phyloP scores from a whole-genome alignment of 2,888 invertebrate genomes.

The Brachyptera risi region DNA sequence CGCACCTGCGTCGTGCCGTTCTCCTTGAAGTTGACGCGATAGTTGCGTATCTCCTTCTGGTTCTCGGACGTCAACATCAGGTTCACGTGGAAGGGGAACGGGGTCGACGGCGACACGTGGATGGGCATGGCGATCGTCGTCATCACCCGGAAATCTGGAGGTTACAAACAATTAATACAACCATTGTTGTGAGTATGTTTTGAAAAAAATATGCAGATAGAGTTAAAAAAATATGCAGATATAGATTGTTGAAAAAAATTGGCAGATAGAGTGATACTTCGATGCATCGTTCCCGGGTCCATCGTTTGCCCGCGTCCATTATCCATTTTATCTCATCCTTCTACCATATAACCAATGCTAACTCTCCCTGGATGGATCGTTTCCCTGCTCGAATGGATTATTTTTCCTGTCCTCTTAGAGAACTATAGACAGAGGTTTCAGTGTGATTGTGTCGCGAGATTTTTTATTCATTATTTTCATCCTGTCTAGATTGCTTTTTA shows the following conservation, averaged over 20 bases:
- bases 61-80: conserved; percentile 48
- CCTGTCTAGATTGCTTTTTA: too few species aligned
- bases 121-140: conserved; percentile 14
- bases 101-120: conserved; percentile 3
- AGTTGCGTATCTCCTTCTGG: conserved; percentile 49
- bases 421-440: too few species aligned
- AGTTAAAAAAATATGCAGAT: background rate
- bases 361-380: too few species aligned
- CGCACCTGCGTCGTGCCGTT: background rate
- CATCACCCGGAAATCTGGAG: conserved; percentile 7
- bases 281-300: background rate
- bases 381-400: too few species aligned
- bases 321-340: too few species aligned
- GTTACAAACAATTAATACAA: background rate
- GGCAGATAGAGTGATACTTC: background rate
- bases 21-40: conserved; percentile 43
- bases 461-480: too few species aligned
- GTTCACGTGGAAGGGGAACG: conserved; percentile 29
- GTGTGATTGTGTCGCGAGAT: too few species aligned
- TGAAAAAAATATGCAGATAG: background rate
- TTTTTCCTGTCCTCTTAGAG: too few species aligned
- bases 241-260: background rate
- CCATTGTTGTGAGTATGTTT: background rate
- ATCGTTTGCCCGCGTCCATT: too few species aligned
- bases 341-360: too few species aligned